Conservation (phyloP, 1,140 invertebrate genomes). For the Brachionus rotundiformis region DNA sequence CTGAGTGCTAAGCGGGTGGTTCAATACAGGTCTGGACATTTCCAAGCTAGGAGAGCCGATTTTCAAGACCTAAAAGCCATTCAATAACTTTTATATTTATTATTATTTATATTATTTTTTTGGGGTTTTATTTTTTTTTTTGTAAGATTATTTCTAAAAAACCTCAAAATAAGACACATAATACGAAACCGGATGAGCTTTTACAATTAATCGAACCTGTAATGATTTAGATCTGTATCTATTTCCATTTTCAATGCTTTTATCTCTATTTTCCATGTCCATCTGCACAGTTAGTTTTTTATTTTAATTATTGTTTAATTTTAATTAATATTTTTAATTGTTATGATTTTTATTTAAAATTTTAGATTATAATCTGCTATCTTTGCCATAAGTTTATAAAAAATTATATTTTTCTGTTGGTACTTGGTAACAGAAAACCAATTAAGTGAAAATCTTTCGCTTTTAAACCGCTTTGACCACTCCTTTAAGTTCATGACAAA, state of each 20-base stretch:
- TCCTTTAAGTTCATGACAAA: no score
- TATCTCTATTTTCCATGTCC: slow-evolving; percentile 43
- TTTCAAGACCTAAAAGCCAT: not conserved
- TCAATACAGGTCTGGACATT: not conserved
- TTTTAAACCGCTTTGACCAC: no score
- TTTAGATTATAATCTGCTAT: slow-evolving; percentile 5
- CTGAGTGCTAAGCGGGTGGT: not conserved
- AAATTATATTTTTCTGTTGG: no score
- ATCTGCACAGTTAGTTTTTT: slow-evolving; percentile 13
- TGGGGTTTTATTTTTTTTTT: not conserved
- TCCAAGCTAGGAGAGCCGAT: not conserved
- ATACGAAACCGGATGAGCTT: slow-evolving; percentile 52
- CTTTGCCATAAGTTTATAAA: no score
- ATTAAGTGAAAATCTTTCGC: no score
- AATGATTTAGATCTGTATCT: slow-evolving; percentile 49
- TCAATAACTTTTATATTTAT: not conserved
- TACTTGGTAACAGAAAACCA: no score
- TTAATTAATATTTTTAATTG: not conserved
- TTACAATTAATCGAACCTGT: slow-evolving; percentile 50
- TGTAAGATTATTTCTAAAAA: slow-evolving; percentile 43
- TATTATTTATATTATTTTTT: not conserved
- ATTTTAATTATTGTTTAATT: not conserved
- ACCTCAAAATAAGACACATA: slow-evolving; percentile 52
- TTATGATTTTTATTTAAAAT: not conserved
- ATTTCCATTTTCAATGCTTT: slow-evolving; percentile 42